Conservation (phyloP, 1,140 invertebrate species). For the Neomicropteryx cornuta region DNA sequence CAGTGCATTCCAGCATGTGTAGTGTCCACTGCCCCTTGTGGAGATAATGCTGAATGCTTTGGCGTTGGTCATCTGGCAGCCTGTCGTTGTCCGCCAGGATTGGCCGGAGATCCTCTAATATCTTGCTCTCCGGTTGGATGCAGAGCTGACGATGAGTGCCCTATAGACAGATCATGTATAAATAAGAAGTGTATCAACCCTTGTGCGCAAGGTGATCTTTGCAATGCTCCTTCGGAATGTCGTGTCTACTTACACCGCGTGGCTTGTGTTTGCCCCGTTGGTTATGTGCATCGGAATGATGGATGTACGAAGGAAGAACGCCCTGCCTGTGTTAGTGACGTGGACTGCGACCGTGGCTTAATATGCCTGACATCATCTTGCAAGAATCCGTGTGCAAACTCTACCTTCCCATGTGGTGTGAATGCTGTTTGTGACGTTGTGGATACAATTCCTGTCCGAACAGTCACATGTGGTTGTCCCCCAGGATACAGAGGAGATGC, state of each 20-base stretch:
- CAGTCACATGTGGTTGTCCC: constrained; percentile 82
- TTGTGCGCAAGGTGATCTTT: constrained; percentile 53
- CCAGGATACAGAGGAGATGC: constrained; percentile 76
- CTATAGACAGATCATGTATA: constrained; percentile 61
- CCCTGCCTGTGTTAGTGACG: constrained; percentile 60
- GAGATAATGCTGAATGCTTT: constrained; percentile 60
- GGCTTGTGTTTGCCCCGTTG: constrained; percentile 68
- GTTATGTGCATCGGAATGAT: constrained; percentile 54
- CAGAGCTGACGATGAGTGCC: constrained; percentile 63
- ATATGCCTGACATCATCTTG: constrained; percentile 75
- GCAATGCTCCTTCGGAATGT: constrained; percentile 59
- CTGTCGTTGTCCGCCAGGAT: constrained; percentile 71
- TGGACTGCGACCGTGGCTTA: constrained; percentile 70
- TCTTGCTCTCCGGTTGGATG: constrained; percentile 68
- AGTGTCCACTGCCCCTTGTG: constrained; percentile 52
- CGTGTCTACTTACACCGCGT: constrained; percentile 62
- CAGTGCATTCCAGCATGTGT: constrained; percentile 70
- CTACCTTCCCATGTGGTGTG: constrained; percentile 69
- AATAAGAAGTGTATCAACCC: constrained; percentile 70
- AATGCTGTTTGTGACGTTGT: constrained; percentile 72
- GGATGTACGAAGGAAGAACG: constrained; percentile 53
- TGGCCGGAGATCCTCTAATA: constrained; percentile 67
- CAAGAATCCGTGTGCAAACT: constrained; percentile 69
- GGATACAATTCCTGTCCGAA: constrained; percentile 71
- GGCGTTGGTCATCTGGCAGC: constrained; percentile 67